Base-by-base conservation (phyloP, 2,113 vertebrate species). In the Romanogobio albipinnatus region DNA sequence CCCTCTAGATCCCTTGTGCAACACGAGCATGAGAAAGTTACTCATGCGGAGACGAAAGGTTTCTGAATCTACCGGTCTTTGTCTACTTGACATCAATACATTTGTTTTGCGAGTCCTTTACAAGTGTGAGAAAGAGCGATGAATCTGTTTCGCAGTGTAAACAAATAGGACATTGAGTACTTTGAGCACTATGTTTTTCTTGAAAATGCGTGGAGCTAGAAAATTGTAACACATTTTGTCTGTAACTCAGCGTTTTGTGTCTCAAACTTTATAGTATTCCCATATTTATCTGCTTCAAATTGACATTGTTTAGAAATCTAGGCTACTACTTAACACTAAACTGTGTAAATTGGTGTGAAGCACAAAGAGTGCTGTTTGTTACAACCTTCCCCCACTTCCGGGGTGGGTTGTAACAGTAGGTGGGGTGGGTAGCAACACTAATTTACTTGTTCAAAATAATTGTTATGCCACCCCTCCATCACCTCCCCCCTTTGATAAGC, bases 1-100 rank as follows among this genome's bases (percentile, higher is more conserved):
- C 91, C 83, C 89, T 87, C 59, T 79, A 88, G 89, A 93, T 85
- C 66, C 86, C 89, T 93, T 82, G 66, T 93, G 96, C 95, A 96
- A 96, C 94, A 90, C 92, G 95, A 98, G 96, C 96, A 96, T 98
- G 97, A 97, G 97, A 98, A 98, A 98, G 95, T 96, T 94, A 94
- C 91, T 96, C 93, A 96, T 94, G 95, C 95, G 88, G 87, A 94
- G 92, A 91, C 86, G 13, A 39, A 66, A 71, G 70, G 85, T 90
- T 90, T 92, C 76, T 53, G 88, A 90, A 91, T 86, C 89, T 85
- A 83, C 90, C 70, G 86, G 89, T 89, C 64, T 68, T 81, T 88
- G 91, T 90, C 87, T 91, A 80, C 86, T 59, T 81, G 90, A 90
- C 91, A 85, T 91, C 90, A 91, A 76, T 89, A 87, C 89, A 58